phyloP scores from a whole-genome alignment of 2,888 invertebrate species.

The Boloria euphrosyne region DNA sequence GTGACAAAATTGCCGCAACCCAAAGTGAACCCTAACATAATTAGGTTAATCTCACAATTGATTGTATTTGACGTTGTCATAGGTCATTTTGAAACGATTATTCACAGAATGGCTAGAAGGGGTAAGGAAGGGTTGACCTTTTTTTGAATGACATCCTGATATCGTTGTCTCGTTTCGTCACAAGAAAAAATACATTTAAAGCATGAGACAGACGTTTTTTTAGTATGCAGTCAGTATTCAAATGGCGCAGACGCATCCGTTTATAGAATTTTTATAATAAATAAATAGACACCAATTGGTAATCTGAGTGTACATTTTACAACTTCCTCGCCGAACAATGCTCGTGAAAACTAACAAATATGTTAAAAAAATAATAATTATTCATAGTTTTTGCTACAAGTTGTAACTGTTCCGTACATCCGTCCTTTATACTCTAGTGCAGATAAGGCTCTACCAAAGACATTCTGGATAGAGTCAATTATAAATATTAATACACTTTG shows the following conservation, averaged over 20 bases:
- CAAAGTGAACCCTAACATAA: slow-evolving; percentile 50
- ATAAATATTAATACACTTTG: background rate
- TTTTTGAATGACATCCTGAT: slow-evolving; percentile 77
- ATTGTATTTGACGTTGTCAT: slow-evolving; percentile 42
- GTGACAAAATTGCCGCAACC: slow-evolving; percentile 36
- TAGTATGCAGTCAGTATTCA: slow-evolving; percentile 74
- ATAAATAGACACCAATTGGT: slow-evolving; percentile 67
- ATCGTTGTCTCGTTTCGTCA: slow-evolving; percentile 56
- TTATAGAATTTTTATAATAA: slow-evolving; percentile 75
- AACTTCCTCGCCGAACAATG: slow-evolving; percentile 70
- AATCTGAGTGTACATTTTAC: slow-evolving; percentile 68
- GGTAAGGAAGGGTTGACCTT: slow-evolving; percentile 80
- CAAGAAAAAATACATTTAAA: slow-evolving; percentile 46
- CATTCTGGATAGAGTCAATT: background rate
- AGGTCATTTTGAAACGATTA: slow-evolving; percentile 60
- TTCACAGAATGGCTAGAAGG: slow-evolving; percentile 74
- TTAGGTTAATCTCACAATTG: slow-evolving; percentile 49
- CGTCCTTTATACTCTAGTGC: slow-evolving; percentile 10
- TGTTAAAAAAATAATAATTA: slow-evolving; percentile 21
- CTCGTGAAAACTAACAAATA: slow-evolving; percentile 19
- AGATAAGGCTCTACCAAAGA: background rate
- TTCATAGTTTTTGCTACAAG: slow-evolving; percentile 17
- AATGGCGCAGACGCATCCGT: slow-evolving; percentile 78
- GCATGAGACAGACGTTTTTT: slow-evolving; percentile 56
- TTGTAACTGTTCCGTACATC: slow-evolving; percentile 4